Evolutionary conservation across 2,797 vertebrate genomes (phyloP).

Genomic region (Lepilemur septentrionalis): DNA sequence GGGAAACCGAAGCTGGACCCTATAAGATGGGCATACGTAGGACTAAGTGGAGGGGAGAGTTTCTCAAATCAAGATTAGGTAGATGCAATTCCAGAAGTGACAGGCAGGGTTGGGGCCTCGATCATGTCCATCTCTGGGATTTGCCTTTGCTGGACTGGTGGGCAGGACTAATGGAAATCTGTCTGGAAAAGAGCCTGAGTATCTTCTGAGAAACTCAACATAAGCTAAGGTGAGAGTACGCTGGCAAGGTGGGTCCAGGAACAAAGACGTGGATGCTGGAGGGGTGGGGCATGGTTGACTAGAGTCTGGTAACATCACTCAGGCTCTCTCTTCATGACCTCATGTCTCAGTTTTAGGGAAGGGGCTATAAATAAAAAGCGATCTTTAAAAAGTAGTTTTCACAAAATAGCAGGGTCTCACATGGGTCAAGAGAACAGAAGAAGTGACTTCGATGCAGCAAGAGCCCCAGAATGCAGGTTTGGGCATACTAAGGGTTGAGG

Average conservation of each 20-base stretch:
- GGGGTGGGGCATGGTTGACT: neutral
- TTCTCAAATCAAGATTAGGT: neutral
- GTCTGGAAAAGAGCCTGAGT: neutral
- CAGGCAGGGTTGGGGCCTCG: neutral
- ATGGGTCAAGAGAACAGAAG: neutral
- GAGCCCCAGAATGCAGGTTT: neutral
- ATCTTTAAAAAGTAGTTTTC: neutral
- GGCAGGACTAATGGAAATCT: neutral
- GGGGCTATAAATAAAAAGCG: neutral
- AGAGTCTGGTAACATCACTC: neutral
- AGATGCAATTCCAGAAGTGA: neutral
- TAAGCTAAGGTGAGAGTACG: neutral
- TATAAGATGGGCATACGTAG: neutral
- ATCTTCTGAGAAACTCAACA: neutral
- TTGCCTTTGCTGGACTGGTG: neutral
- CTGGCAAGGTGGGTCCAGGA: neutral
- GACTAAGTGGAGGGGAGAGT: neutral
- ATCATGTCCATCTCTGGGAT: neutral
- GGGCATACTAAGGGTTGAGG: neutral
- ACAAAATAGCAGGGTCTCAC: neutral
- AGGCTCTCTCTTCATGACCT: neutral
- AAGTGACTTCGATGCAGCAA: neutral
- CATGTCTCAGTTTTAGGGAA: neutral
- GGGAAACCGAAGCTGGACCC: no score
- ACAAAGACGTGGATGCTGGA: neutral